A percentile compares a stretch with the other conserved stretches of the same genome.
Evolutionary conservation across 2,797 vertebrate genomes (phyloP).

Genomic region (Pseudomugil tenellus): DNA sequence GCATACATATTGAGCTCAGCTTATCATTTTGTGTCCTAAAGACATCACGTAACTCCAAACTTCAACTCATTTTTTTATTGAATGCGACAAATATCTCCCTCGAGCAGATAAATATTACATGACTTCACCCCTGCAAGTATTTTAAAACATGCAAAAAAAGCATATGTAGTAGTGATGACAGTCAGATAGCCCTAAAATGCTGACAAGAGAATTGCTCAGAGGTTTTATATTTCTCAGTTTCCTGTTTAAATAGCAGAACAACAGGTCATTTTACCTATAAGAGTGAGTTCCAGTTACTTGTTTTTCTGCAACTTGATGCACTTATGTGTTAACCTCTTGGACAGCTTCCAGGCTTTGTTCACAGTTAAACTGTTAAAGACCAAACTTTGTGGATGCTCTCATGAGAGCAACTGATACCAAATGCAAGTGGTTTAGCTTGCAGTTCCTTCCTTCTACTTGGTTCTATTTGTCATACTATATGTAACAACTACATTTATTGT

Average conservation of each 20-base stretch:
- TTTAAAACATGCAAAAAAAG: slow-evolving; percentile 42
- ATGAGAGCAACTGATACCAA: background rate
- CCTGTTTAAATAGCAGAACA: background rate
- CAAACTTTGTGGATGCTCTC: background rate
- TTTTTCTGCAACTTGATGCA: background rate
- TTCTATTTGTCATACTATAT: too few relatives aligned
- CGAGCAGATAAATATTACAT: slow-evolving; percentile 55
- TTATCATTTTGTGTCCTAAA: slow-evolving; percentile 43
- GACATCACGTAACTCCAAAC: slow-evolving; percentile 31
- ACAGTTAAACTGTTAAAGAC: background rate
- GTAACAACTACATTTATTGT: too few relatives aligned
- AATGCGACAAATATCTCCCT: slow-evolving; percentile 50
- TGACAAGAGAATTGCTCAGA: slow-evolving; percentile 19
- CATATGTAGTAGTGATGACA: slow-evolving; percentile 20
- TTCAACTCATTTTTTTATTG: slow-evolving; percentile 41
- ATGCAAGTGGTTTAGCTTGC: too few relatives aligned
- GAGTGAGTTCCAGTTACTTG: background rate
- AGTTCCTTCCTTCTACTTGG: too few relatives aligned
- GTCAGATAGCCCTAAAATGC: background rate
- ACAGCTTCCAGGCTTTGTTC: background rate
- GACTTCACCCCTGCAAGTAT: slow-evolving; percentile 25
- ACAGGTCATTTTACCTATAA: background rate
- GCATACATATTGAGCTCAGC: slow-evolving; percentile 32
- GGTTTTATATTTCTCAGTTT: background rate
- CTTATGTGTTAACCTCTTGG: background rate